Base-by-base conservation (phyloP, 2,113 vertebrate genomes). In the Potamarius usumacintae region DNA sequence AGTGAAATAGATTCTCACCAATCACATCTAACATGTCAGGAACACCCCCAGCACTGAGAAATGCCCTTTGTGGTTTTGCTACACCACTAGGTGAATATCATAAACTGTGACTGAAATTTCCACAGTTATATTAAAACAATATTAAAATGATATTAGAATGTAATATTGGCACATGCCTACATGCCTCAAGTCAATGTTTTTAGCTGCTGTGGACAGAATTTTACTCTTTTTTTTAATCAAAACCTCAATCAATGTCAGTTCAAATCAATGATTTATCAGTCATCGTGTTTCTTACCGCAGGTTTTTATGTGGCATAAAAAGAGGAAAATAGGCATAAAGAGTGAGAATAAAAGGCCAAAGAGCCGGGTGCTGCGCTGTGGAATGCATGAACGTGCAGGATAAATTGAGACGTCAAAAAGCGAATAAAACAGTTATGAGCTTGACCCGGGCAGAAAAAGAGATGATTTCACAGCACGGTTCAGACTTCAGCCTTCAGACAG, bases 381-480 rank as follows among this genome's bases (percentile, higher is more conserved):
- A 88, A 89, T 88, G 84, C 84, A 88, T 90, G 79, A 87, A 92
- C 85, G 85, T 90, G 87, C 67, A 90, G 85, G 52, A 57, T 85
- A 60, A 90, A 93, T 87, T 91, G 92, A 94, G 90, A 92, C 89
- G 93, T 93, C 93, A 93, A 85, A 88, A 74, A 83, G 85, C 71
- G 89, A 91, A 91, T 90, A 94, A 90, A 88, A 88, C 27, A 57
- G 80, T 83, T 87, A 83, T 77, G 76, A 69, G 91, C 89, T 92
- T 95, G 93, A 95, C 93, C 92, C 90, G 90, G 90, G 91, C 90
- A 92, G 86, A 88, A 82, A 91, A 82, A 91, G 90, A 95, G 93
- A 94, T 92, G 91, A 95, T 94, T 95, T 94, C 94, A 94, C 94
- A 95, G 94, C 92, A 93, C 27, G 67, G 83, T 57, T 72, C 52